These are phyloP conservation scores for Paramuricea clavata DNA, from an alignment of 92 coral and sea anemone genomes.

Conservation along the genomic window DNA sequence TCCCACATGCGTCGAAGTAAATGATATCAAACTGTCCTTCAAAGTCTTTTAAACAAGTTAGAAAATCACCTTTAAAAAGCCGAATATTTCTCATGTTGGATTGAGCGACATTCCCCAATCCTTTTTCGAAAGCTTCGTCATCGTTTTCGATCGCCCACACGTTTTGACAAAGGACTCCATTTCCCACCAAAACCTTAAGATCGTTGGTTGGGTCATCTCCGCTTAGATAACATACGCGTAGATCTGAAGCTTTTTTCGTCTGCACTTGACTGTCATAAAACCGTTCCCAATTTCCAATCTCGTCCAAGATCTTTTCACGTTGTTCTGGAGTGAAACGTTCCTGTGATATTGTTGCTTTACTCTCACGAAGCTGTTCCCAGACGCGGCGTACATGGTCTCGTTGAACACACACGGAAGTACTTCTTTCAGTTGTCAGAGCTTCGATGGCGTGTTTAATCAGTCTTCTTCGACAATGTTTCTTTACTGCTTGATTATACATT, in stretches of 20 bases:
- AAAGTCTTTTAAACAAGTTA: constrained; percentile 11
- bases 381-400: constrained; percentile 44
- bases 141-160: constrained; percentile 67
- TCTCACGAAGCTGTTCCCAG: constrained; percentile 21
- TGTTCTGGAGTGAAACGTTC: background rate
- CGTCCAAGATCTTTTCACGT: background rate
- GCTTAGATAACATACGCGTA: constrained; percentile 62
- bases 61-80: constrained; percentile 38
- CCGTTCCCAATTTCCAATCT: constrained; percentile 10
- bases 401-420: constrained; percentile 49
- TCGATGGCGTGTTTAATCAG: constrained; percentile 3
- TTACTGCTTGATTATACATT: constrained; percentile 17
- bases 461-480: constrained; percentile 4
- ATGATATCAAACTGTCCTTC: constrained; percentile 65
- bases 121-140: background rate
- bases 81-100: constrained; percentile 32
- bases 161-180: constrained; percentile 68
- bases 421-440: constrained; percentile 5
- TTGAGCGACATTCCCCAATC: background rate
- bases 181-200: constrained; percentile 41
- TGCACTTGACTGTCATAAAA: constrained; percentile 38
- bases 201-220: constrained; percentile 64
- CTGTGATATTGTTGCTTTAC: constrained; percentile 6
- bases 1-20: constrained; percentile 67
- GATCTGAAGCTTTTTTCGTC: constrained; percentile 42